Conservation (phyloP, 2,113 vertebrate species). For the Phasianus colchicus region DNA sequence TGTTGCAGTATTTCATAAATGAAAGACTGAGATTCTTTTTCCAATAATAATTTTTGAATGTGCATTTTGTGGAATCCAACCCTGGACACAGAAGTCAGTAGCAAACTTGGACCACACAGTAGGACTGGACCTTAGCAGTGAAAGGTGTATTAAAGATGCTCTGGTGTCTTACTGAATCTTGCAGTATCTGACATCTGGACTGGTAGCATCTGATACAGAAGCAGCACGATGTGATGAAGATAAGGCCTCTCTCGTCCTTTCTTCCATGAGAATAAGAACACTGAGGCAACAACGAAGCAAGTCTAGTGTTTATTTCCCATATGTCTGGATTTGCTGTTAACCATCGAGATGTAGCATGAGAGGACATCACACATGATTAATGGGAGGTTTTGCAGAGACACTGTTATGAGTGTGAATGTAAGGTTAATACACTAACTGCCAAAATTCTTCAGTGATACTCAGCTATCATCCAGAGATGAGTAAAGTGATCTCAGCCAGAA, state of each 20-base stretch:
- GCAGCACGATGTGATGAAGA: neutral
- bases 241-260: neutral
- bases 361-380: neutral
- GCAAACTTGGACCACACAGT: neutral
- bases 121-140: neutral
- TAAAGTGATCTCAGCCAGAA: neutral
- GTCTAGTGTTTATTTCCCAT: neutral
- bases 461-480: neutral
- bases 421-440: neutral
- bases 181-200: neutral
- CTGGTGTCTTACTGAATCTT: neutral
- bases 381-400: neutral
- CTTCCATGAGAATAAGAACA: neutral
- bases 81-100: neutral
- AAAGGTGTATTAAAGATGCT: neutral
- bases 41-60: neutral
- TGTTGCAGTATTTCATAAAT: neutral
- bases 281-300: neutral
- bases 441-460: neutral
- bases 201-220: neutral
- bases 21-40: neutral
- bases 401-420: neutral
- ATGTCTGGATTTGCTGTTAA: neutral
- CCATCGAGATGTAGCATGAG: neutral
- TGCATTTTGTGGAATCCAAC: neutral